A percentile compares a stretch with the other conserved stretches of the same genome.
Conservation (phyloP, 2,888 invertebrate genomes). For the Amiota mariae region DNA sequence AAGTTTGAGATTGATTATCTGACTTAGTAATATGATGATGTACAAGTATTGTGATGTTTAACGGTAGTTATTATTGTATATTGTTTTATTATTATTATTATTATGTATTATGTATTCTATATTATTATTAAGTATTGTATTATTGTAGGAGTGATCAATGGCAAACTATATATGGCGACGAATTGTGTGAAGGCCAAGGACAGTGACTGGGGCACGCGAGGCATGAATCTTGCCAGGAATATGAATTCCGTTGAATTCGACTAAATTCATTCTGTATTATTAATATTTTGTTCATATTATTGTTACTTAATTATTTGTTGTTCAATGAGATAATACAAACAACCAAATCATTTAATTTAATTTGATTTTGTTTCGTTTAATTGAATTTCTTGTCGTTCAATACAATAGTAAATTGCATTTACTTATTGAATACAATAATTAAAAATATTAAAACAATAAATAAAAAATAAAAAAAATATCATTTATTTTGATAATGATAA, state of each 20-base stretch:
- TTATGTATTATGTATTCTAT: too few relatives aligned
- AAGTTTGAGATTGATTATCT: too few relatives aligned
- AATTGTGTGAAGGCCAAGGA: slow-evolving; percentile 60
- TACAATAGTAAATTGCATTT: too few relatives aligned
- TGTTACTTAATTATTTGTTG: background rate
- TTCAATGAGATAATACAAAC: background rate
- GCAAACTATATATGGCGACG: slow-evolving; percentile 35
- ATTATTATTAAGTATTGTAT: background rate
- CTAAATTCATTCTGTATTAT: too few relatives aligned
- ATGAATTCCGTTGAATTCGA: background rate
- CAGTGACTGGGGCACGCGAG: slow-evolving; percentile 41
- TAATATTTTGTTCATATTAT: background rate
- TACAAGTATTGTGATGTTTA: background rate
- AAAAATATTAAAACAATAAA: too few relatives aligned
- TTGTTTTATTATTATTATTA: too few relatives aligned
- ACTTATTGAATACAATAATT: too few relatives aligned
- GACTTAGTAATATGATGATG: too few relatives aligned
- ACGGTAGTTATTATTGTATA: background rate
- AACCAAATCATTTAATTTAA: slow-evolving; percentile 5
- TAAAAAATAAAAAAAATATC: too few relatives aligned
- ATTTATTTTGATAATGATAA: too few relatives aligned
- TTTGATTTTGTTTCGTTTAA: slow-evolving; percentile 1
- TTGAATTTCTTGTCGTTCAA: background rate
- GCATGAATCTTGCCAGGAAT: slow-evolving; percentile 20
- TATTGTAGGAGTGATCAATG: background rate